Conservation (phyloP, 2,888 invertebrate species). For the Idaea straminata region DNA sequence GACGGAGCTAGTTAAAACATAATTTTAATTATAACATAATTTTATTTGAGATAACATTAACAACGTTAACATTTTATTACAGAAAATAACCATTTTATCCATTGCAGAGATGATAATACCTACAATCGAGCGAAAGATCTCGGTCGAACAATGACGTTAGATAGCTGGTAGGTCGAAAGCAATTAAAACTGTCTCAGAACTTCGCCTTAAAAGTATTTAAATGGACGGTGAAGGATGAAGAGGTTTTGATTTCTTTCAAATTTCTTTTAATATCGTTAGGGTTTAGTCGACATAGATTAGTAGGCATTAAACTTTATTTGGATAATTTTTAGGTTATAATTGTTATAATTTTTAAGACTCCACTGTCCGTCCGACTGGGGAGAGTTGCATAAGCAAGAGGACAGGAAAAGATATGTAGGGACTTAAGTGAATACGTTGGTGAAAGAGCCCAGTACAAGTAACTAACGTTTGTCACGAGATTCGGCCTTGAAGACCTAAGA, state of each 20-base stretch:
- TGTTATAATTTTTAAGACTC: too few relatives aligned
- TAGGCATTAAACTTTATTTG: background rate
- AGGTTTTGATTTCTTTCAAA: conserved; percentile 12
- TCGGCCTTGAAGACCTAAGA: too few relatives aligned
- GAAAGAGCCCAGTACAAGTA: too few relatives aligned
- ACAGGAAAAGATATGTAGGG: too few relatives aligned
- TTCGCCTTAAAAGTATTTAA: conserved; percentile 33
- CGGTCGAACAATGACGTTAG: conserved; percentile 17
- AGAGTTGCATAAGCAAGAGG: too few relatives aligned
- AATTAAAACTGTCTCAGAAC: conserved; percentile 56
- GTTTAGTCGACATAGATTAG: background rate
- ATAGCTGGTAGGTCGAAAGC: conserved; percentile 35
- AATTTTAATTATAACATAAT: background rate
- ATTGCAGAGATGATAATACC: conserved; percentile 16
- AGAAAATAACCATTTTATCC: conserved; percentile 19
- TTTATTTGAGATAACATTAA: conserved; percentile 9
- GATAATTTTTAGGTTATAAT: too few relatives aligned
- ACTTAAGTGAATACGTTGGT: too few relatives aligned
- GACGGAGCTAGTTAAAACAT: too few relatives aligned
- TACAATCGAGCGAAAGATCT: conserved; percentile 16
- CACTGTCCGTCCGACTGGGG: too few relatives aligned
- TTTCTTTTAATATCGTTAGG: conserved; percentile 3
- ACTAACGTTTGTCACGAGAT: too few relatives aligned
- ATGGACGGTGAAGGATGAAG: conserved; percentile 18
- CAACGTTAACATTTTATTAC: conserved; percentile 20